Conservation (phyloP, 2,113 vertebrate species). For the Phaethornis superciliosus region DNA sequence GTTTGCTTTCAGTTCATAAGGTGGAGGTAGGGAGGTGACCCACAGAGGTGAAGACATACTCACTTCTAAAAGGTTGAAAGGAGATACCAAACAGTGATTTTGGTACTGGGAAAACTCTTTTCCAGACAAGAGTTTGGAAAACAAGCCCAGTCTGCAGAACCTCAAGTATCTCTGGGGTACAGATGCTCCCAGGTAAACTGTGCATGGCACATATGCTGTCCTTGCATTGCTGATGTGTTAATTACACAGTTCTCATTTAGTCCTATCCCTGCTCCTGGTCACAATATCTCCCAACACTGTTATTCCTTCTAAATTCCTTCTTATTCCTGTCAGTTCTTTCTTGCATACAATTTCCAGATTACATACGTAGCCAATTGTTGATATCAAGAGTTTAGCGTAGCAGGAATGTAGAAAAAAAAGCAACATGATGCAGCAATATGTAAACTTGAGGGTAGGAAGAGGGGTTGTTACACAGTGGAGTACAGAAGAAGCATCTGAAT, state of each 20-base stretch:
- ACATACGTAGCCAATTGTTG: background rate
- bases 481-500: rapidly evolving
- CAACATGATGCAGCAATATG: rapidly evolving
- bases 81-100: background rate
- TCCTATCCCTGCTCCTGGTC: background rate
- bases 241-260: background rate
- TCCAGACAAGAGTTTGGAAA: background rate
- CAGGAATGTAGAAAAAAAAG: background rate
- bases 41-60: background rate
- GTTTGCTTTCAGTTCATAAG: background rate
- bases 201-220: background rate
- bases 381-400: background rate
- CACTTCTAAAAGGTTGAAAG: background rate
- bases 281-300: background rate
- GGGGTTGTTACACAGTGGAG: background rate
- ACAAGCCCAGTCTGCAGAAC: background rate
- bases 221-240: rapidly evolving
- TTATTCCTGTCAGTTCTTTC: background rate
- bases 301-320: background rate
- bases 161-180: background rate
- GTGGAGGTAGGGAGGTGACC: background rate
- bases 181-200: background rate
- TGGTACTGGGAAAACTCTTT: too few relatives aligned
- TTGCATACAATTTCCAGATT: background rate
- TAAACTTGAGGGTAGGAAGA: background rate